These are phyloP conservation scores for Temnothorax ravouxi DNA, from an alignment of 2,888 invertebrate species.

Conservation along the genomic window DNA sequence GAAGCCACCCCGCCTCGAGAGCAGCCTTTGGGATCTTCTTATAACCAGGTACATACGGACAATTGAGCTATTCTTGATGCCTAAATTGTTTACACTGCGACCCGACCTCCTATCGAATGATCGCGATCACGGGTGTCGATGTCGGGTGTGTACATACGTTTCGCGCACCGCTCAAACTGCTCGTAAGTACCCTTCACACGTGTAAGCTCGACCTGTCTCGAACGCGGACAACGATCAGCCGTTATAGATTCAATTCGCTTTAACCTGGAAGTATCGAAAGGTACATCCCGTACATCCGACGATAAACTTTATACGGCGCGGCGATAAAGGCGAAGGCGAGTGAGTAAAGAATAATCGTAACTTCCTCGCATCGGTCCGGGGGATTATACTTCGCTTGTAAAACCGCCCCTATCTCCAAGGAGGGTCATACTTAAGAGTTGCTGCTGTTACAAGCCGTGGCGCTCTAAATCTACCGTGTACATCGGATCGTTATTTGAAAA, in stretches of 20 bases:
- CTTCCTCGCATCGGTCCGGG: neutral
- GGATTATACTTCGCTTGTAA: conserved; percentile 32
- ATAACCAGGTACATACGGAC: conserved; percentile 70
- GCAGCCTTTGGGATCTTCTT: conserved; percentile 74
- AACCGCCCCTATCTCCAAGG: neutral
- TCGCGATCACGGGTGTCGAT: conserved; percentile 40
- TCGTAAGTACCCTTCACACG: conserved; percentile 54
- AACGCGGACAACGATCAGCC: neutral
- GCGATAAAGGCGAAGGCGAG: neutral
- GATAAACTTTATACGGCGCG: neutral
- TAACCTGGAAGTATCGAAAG: conserved; percentile 5
- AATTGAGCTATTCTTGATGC: conserved; percentile 79
- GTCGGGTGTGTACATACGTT: conserved; percentile 42
- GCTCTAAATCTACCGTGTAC: neutral
- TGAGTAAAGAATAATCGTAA: conserved; percentile 26
- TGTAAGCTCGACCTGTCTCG: neutral
- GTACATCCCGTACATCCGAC: neutral
- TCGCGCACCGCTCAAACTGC: neutral
- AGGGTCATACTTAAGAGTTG: neutral
- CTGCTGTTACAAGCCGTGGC: neutral
- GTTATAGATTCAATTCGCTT: conserved; percentile 20
- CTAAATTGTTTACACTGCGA: conserved; percentile 81
- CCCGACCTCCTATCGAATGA: conserved; percentile 69
- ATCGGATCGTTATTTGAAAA: conserved; percentile 22
- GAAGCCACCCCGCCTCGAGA: conserved; percentile 74